These are phyloP conservation scores for Cyprinus carpio DNA, from an alignment of 2,113 vertebrate species.

Conservation along the genomic window DNA sequence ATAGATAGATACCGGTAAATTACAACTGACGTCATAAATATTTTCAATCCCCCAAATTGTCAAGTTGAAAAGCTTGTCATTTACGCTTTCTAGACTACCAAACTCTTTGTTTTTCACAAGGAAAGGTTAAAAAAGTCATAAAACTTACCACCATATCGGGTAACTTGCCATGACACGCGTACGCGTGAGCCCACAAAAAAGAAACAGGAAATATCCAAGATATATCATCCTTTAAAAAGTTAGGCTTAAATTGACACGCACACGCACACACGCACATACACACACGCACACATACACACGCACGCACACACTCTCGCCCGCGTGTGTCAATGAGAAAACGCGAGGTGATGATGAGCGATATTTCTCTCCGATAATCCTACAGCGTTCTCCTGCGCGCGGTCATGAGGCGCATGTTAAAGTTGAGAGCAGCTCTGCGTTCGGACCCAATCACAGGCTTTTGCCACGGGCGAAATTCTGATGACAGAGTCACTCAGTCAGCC, in stretches of 20 bases:
- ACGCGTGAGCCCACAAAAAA: slow-evolving; percentile 82
- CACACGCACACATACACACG: slow-evolving; percentile 64
- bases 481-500: slow-evolving; percentile 53
- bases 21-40: slow-evolving; percentile 29
- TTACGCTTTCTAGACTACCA: neutral
- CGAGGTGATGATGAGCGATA: slow-evolving; percentile 30
- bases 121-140: slow-evolving; percentile 47
- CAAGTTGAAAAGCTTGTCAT: slow-evolving; percentile 24
- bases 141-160: slow-evolving; percentile 94
- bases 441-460: slow-evolving; percentile 86
- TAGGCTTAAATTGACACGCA: slow-evolving; percentile 72
- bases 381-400: slow-evolving; percentile 68
- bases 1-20: neutral
- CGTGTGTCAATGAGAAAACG: slow-evolving; percentile 39
- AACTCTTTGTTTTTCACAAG: neutral
- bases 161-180: slow-evolving; percentile 85
- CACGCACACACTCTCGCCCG: slow-evolving; percentile 67
- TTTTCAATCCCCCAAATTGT: slow-evolving; percentile 4
- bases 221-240: slow-evolving; percentile 82
- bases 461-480: slow-evolving; percentile 84
- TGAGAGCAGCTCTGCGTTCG: slow-evolving; percentile 73
- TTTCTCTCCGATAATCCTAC: slow-evolving; percentile 30
- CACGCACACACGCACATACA: slow-evolving; percentile 66
- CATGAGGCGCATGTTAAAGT: slow-evolving; percentile 81
- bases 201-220: slow-evolving; percentile 86